Evolutionary conservation across 2,888 invertebrate genomes (phyloP), one percentile per base, ranked within the genome.

Genomic region (Antheraea assamensis): DNA sequence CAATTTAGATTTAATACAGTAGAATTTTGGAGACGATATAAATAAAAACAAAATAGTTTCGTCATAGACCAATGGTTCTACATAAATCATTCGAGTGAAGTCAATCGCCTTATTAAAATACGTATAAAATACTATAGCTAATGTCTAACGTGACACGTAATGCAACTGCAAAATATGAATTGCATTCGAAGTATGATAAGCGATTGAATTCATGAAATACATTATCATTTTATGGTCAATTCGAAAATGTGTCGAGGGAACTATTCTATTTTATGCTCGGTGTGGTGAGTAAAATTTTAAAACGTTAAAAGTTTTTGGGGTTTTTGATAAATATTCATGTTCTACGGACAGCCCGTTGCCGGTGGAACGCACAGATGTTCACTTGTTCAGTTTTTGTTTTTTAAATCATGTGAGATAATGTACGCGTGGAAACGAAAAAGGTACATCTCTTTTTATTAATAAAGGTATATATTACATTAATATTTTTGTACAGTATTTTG

Each of bases 311-410:
- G 35, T 68, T 68, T 68, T 61, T 17, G 42, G 68, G 21, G 8
- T 68, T 68, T 68, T 68, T 68, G 7, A 68, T 68, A 68, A 31
- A 68, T 68, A 35, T 68, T 68, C 68, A 68, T 68, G 35, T 35
- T 35, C 10, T 21, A 10, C n/a, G 35, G 21, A 68, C 68, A 2
- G 68, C 19, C 35, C 3, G 27, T 21, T 31, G 68, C n/a, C 35
- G 21, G 35, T 68, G 35, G n/a, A 68, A 21, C 31, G 68, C 35
- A 68, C 68, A 68, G 68, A 35, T 68, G 68, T 35, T 68, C 13
- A 21, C 68, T 35, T 35, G 68, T 68, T 68, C 21, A 10, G 68
- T 13, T 0, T 24, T n/a, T 31, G 30, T 64, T 68, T 35, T 68
- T 35, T 21, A 17, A n/a, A 66, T 66, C 8, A 31, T 66, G 31